Base-by-base conservation (phyloP, 1,140 invertebrate species). In the Drosophila arawakana region DNA sequence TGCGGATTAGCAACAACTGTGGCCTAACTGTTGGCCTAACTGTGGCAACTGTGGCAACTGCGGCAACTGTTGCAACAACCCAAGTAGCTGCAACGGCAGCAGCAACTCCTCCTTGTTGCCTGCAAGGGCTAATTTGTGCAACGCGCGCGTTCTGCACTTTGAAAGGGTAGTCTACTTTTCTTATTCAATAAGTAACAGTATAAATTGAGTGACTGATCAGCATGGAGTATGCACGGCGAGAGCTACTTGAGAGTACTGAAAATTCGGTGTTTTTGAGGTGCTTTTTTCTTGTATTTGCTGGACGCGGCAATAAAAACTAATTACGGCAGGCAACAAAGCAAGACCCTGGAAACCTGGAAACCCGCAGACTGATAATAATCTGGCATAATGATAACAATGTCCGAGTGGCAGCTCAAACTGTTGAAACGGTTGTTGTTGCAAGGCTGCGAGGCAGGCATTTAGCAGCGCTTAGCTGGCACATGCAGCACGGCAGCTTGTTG, bases 61-160 rank as follows among this genome's bases (percentile, higher is more conserved):
- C 39, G 44, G 21, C 70, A 54, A 34, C 46, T 72, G 47, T 44
- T 39, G 21, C 70, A 54, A 13, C 30, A 60, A 30, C 44, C 10
- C 25, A 21, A 37, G 13, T 41, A 60, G 66, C 43, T 13, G 41
- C 59, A 39, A 44, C 34, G 18, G 41, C 63, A 49, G 47, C 65
- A 57, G 61, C 67, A 59, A 43, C 59, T 54, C 52, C 72, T 65
- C 52, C 69, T 76, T 60, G 41, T 68, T 81, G 65, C 73, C 83
- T 80, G 80, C 84, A 89, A 88, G 84, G 84, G 84, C 84, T 88
- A 88, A 88, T 88, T 88, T 88, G 77, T 89, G 57, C 76, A 77
- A 76, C 70, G 70, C 73, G 79, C 61, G 75, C 70, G 62, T 57
- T 54, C 63, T 60, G 41, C 39, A n/a, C 4, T 35, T 13, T 3